A percentile compares a stretch with the other conserved stretches of the same genome.
phyloP scores from a whole-genome alignment of 2,113 vertebrate genomes.

The Bucco capensis region DNA sequence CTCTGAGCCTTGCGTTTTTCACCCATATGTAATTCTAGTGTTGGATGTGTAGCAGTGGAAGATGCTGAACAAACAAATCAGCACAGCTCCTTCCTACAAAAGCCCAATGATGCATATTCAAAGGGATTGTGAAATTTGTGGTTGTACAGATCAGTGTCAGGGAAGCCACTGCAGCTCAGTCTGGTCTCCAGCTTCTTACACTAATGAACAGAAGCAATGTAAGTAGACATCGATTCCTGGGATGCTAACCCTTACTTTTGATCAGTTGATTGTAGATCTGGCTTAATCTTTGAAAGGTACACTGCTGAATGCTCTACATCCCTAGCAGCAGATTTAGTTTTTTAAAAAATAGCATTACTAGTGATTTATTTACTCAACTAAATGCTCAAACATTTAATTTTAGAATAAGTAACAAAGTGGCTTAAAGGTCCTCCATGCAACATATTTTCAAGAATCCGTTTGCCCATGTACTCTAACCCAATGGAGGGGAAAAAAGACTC shows the following conservation, averaged over 20 bases:
- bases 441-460: neutral
- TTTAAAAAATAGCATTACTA: neutral
- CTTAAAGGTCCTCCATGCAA: neutral
- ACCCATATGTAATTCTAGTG: rapidly evolving
- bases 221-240: neutral
- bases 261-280: neutral
- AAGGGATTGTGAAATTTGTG: neutral
- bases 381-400: neutral
- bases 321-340: neutral
- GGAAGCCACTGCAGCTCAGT: neutral
- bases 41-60: neutral
- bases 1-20: neutral
- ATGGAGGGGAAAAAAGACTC: neutral
- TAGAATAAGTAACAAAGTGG: neutral
- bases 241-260: neutral
- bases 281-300: neutral
- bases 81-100: neutral
- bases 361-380: neutral
- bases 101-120: neutral
- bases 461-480: neutral
- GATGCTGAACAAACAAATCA: neutral
- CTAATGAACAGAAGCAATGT: neutral
- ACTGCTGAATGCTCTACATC: neutral
- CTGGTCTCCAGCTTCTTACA: neutral
- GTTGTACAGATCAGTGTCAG: neutral